These are phyloP conservation scores for Cepphus grylle DNA, from an alignment of 2,113 vertebrate species.

Conservation along the genomic window DNA sequence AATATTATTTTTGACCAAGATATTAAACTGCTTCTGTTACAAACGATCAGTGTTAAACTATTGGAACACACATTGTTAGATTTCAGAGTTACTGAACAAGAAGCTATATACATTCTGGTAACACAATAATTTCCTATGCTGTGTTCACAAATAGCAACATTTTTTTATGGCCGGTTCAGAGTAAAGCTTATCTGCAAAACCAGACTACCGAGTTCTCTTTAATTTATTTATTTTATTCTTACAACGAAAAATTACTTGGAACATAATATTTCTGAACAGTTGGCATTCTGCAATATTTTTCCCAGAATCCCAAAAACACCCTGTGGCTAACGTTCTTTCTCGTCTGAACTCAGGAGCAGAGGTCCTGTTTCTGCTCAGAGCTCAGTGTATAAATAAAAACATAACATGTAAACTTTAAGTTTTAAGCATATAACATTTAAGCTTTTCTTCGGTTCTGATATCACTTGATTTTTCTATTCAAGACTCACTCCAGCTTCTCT, in stretches of 20 bases:
- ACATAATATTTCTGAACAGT: background rate
- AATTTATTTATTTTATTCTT: background rate
- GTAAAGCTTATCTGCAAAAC: slow-evolving; percentile 10
- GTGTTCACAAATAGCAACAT: background rate
- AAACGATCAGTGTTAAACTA: background rate
- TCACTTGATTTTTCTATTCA: background rate
- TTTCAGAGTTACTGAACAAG: background rate
- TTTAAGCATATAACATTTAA: background rate
- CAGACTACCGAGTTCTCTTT: background rate
- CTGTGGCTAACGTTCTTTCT: rapidly evolving
- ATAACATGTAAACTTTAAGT: background rate
- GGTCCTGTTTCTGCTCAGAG: background rate
- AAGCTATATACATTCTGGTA: background rate
- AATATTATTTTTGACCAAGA: background rate
- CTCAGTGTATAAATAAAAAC: background rate
- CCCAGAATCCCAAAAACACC: background rate
- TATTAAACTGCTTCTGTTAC: background rate
- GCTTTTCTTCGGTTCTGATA: background rate
- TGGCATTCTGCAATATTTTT: background rate
- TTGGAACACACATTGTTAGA: background rate
- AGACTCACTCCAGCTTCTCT: background rate
- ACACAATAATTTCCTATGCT: background rate
- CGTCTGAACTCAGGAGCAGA: background rate
- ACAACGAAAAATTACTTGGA: background rate
- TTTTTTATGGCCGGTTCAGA: background rate